phyloP scores from a whole-genome alignment of 2,888 invertebrate genomes.

The Aphrophora alni region DNA sequence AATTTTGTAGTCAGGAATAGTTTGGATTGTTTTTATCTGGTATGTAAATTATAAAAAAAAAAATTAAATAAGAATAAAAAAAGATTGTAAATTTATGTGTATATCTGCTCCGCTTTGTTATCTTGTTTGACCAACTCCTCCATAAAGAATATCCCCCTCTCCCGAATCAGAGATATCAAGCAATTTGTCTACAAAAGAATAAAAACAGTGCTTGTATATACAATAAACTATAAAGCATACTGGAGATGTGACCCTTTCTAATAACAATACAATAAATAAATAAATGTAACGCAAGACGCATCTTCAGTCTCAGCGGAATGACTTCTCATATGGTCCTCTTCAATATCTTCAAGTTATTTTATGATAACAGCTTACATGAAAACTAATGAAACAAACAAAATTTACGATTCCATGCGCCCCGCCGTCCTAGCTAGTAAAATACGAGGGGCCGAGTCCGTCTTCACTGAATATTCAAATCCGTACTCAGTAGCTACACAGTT shows the following conservation, averaged over 20 bases:
- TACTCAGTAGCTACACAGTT: no score
- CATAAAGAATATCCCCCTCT: background rate
- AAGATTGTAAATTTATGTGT: no score
- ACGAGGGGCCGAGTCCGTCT: background rate
- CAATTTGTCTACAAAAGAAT: background rate
- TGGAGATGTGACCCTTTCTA: background rate
- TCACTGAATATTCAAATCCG: background rate
- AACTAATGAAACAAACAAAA: background rate
- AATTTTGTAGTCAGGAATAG: no score
- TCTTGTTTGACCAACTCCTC: background rate
- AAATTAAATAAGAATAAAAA: no score
- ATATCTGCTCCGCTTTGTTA: no score
- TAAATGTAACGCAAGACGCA: background rate
- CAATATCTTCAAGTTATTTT: background rate
- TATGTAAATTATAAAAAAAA: no score
- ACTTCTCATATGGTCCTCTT: background rate
- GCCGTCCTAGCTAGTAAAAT: background rate
- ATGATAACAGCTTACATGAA: constrained; percentile 5
- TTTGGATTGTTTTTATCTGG: no score
- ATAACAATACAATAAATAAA: background rate
- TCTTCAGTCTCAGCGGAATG: background rate
- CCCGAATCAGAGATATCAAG: background rate
- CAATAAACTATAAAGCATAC: no score
- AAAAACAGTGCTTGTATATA: background rate
- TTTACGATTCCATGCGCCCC: background rate